These are phyloP conservation scores for Trinectes maculatus DNA, from an alignment of 2,113 vertebrate species.

Conservation along the genomic window DNA sequence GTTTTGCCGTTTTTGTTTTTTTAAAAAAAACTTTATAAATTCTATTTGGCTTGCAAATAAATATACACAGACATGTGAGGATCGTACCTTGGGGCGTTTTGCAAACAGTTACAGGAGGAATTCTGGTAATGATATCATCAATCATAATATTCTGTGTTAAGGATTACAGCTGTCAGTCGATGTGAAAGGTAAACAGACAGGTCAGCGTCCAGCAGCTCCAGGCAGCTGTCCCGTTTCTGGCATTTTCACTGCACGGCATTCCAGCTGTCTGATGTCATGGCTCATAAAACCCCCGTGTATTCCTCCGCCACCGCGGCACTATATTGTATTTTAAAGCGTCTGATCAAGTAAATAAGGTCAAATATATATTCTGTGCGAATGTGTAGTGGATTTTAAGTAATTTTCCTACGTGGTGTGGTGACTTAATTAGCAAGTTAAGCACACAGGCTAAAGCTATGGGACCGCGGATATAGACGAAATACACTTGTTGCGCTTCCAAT, in stretches of 20 bases:
- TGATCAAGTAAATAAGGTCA: rapidly evolving
- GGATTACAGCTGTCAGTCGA: conserved; percentile 30
- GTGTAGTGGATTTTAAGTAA: rapidly evolving
- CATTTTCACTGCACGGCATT: conserved; percentile 89
- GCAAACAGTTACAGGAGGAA: neutral
- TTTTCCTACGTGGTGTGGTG: rapidly evolving
- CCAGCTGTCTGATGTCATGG: conserved; percentile 93
- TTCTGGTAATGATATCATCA: too few relatives aligned
- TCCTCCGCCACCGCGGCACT: conserved; percentile 65
- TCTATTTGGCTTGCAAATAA: neutral
- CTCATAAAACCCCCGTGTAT: conserved; percentile 71
- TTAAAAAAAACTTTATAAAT: too few relatives aligned
- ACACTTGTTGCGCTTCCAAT: conserved; percentile 73
- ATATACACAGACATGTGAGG: neutral
- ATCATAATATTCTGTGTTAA: neutral
- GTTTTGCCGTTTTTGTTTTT: too few relatives aligned
- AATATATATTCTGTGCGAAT: rapidly evolving
- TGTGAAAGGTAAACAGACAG: conserved; percentile 61
- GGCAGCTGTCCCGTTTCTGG: conserved; percentile 80
- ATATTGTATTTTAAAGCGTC: conserved; percentile 10
- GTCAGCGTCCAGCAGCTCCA: conserved; percentile 48
- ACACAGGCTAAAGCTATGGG: neutral
- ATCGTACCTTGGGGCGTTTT: neutral
- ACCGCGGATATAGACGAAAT: conserved; percentile 81
- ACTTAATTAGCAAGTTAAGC: neutral